A percentile compares a stretch with the other conserved stretches of the same genome.
Conservation (phyloP, 2,113 vertebrate genomes). For the Cyanoliseus patagonus region DNA sequence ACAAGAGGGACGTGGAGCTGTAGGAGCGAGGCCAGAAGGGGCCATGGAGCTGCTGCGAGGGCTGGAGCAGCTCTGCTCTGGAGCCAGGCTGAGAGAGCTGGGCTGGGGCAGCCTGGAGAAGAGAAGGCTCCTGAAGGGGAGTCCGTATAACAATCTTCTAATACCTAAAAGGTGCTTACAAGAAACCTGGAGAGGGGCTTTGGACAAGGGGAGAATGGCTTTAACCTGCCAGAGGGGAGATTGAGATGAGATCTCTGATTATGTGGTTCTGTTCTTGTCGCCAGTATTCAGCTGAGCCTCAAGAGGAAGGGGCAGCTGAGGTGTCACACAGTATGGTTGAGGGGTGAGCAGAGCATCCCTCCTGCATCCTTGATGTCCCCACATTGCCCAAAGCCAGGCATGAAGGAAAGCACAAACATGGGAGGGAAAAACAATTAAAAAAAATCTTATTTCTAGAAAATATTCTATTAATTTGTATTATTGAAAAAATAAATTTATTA, state of each 20-base stretch:
- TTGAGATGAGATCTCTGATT: neutral
- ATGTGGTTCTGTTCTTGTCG: neutral
- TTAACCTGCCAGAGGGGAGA: neutral
- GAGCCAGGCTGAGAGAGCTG: too few species aligned
- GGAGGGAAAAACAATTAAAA: neutral
- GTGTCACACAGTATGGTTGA: accelerated
- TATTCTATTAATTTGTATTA: neutral
- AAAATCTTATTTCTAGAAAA: neutral
- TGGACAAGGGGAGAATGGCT: neutral
- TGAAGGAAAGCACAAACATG: too few species aligned
- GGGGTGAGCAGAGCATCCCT: neutral
- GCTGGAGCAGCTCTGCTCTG: too few species aligned
- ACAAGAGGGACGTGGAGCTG: too few species aligned
- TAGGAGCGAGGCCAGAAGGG: too few species aligned
- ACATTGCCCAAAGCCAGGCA: neutral
- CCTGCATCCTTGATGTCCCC: accelerated
- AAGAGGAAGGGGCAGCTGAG: neutral
- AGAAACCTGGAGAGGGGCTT: neutral
- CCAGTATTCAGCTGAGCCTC: neutral
- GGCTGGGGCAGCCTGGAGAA: too few species aligned
- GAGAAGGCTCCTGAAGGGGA: too few species aligned
- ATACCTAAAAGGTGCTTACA: too few species aligned
- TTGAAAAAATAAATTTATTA: neutral
- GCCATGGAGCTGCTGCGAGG: too few species aligned
- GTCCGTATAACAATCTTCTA: too few species aligned